phyloP scores from a whole-genome alignment of 2,888 invertebrate genomes.

The Dasysyrphus tricinctus region DNA sequence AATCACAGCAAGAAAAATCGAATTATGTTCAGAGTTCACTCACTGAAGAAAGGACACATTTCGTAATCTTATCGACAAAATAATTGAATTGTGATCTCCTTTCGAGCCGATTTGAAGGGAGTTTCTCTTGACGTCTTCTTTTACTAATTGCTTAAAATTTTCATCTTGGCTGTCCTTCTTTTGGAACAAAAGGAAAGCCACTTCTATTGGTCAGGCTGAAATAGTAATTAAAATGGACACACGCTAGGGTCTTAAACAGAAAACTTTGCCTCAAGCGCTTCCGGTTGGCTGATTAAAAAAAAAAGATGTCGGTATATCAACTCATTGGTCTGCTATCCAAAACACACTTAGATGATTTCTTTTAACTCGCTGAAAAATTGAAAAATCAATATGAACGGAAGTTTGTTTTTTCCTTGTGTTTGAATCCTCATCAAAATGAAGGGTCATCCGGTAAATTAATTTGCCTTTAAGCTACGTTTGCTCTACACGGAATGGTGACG shows the following conservation, averaged over 20 bases:
- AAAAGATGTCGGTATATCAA: conserved; percentile 49
- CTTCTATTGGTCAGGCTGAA: conserved; percentile 38
- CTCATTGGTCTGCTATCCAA: conserved; percentile 63
- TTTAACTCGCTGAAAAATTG: conserved; percentile 47
- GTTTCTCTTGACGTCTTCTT: conserved; percentile 38
- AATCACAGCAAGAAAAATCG: conserved; percentile 71
- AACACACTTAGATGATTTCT: conserved; percentile 37
- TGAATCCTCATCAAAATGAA: conserved; percentile 72
- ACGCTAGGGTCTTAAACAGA: conserved; percentile 31
- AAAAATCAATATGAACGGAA: conserved; percentile 69
- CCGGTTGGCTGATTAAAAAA: conserved; percentile 63
- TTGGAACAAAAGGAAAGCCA: neutral
- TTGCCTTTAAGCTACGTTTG: conserved; percentile 63
- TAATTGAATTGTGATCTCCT: conserved; percentile 63
- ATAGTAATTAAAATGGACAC: conserved; percentile 69
- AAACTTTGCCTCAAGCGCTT: conserved; percentile 50
- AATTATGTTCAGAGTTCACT: conserved; percentile 53
- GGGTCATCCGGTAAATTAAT: conserved; percentile 76
- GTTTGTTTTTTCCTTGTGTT: conserved; percentile 33
- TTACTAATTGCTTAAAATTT: conserved; percentile 65
- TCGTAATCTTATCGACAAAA: conserved; percentile 52
- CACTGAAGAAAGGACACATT: conserved; percentile 33
- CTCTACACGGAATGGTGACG: conserved; percentile 48
- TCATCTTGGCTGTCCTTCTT: conserved; percentile 15
- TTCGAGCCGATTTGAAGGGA: conserved; percentile 60